Conservation (phyloP, 2,888 invertebrate species). For the Hetaerina titia region DNA sequence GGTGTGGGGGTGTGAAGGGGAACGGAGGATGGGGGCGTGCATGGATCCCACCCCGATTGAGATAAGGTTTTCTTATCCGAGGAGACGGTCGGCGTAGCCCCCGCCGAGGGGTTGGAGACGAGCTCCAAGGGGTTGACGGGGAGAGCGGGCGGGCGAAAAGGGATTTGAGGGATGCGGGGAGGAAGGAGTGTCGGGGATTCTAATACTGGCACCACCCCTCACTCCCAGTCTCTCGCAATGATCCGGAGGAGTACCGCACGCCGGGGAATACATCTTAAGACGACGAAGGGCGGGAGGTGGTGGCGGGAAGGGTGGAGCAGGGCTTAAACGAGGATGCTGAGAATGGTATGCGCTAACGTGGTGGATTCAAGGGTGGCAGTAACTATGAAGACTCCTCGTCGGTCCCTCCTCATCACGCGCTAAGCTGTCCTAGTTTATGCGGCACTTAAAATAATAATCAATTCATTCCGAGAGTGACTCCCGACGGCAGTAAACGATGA, state of each 20-base stretch:
- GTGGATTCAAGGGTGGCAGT: not conserved
- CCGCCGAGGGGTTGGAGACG: not conserved
- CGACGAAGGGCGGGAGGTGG: not conserved
- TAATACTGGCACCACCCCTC: not conserved
- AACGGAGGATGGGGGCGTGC: not conserved
- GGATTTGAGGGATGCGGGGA: not conserved
- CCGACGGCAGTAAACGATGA: not conserved
- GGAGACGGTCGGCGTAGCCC: not conserved
- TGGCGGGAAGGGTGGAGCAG: not conserved
- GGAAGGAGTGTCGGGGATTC: not conserved
- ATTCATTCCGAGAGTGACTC: not conserved
- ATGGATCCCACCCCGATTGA: slow-evolving; percentile 19
- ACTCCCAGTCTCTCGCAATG: not conserved
- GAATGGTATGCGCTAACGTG: slow-evolving; percentile 42
- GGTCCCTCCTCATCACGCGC: not conserved
- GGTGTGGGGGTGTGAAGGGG: not conserved
- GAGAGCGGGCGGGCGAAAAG: not conserved
- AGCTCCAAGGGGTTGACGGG: not conserved
- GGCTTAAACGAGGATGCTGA: slow-evolving; percentile 42
- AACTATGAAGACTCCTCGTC: not conserved
- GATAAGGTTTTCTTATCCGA: slow-evolving; percentile 62
- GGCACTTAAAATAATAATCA: slow-evolving; percentile 39
- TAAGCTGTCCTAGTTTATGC: slow-evolving; percentile 22
- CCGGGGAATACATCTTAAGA: slow-evolving; percentile 48
- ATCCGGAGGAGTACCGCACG: not conserved